Evolutionary conservation across 1,140 invertebrate genomes (phyloP).

Genomic region (Apis florea): DNA sequence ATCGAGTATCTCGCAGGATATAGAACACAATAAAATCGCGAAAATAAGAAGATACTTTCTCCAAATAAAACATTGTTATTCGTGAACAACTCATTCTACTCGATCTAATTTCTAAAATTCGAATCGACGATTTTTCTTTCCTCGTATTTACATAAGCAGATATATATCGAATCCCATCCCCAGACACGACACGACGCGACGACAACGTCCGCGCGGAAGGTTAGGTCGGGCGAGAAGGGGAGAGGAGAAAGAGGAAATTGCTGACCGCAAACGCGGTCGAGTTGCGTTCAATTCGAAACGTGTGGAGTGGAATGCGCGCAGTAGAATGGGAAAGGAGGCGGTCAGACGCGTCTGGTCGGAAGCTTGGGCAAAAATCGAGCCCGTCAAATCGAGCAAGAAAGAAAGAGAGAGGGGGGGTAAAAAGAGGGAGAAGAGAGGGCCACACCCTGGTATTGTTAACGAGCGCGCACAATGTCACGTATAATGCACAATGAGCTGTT

Average conservation of each 20-base stretch:
- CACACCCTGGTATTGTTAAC: conserved; percentile 64
- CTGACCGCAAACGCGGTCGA: conserved; percentile 27
- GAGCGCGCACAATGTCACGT: conserved; percentile 63
- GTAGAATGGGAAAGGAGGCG: conserved; percentile 37
- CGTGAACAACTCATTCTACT: no score
- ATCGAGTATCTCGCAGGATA: no score
- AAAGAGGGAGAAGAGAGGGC: not conserved
- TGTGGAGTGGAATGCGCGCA: not conserved
- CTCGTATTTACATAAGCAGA: no score
- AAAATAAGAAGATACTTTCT: no score
- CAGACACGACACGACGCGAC: not conserved
- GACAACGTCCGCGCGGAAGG: not conserved
- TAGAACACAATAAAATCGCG: no score
- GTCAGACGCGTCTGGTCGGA: conserved; percentile 37
- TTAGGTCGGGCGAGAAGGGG: not conserved
- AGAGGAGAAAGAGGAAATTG: conserved; percentile 19
- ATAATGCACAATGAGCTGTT: conserved; percentile 66
- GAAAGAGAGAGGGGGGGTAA: no score
- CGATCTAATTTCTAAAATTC: no score
- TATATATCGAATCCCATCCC: no score
- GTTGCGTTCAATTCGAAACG: conserved; percentile 36
- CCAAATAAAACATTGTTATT: no score
- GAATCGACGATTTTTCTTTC: no score
- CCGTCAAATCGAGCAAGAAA: conserved; percentile 48
- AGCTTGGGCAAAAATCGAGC: conserved; percentile 59